Base-by-base conservation (phyloP, 1,140 invertebrate genomes). In the Lordiphosa collinella region DNA sequence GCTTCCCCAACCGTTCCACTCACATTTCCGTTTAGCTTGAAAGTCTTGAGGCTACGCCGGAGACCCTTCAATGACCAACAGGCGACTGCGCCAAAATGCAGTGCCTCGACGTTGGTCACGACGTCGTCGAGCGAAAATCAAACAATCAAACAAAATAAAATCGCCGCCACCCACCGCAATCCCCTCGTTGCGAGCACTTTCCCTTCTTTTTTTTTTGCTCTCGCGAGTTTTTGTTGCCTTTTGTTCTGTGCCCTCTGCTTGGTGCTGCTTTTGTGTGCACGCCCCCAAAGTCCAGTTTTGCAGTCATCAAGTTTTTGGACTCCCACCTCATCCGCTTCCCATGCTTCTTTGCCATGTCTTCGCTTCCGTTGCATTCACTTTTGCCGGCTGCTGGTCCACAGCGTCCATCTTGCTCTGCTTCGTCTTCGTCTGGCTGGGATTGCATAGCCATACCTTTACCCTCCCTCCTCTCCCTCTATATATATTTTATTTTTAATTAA, bases 401-500 rank as follows among this genome's bases (percentile, higher is more conserved):
- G 37, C 50, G 16, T 54, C 56, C 56, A 48, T 66, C 48, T 36
- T 44, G 35, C 29, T 62, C 62, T 46, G 54, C 51, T 68, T 60
- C 25, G 25, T 29, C 62, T 59, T 70, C 54, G 61, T 72, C 75
- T 69, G 66, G 56, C 66, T 68, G 32, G 31, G 34, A 48, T 25
- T 48, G 75, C 69, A n/a, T n/a, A 76, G 78, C 78, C 72, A 80
- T 78, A 71, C 78, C 76, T 66, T 36, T 22, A 18, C 16, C 16
- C 25, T 31, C n/a, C n/a, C 34, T 29, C 10, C 13, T 14, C 32
- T 29, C 41, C 8, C 62, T 54, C 38, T 13, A n/a, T 64, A 63
- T 75, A 78, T 84, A 85, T 84, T 84, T 84, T 84, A 84, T 87
- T 86, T 86, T 86, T 86, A 86, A 86, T 86, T 86, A 86, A 86